These are phyloP conservation scores for Perizoma affinitatum DNA, from an alignment of 2,888 invertebrate genomes.

Conservation along the genomic window DNA sequence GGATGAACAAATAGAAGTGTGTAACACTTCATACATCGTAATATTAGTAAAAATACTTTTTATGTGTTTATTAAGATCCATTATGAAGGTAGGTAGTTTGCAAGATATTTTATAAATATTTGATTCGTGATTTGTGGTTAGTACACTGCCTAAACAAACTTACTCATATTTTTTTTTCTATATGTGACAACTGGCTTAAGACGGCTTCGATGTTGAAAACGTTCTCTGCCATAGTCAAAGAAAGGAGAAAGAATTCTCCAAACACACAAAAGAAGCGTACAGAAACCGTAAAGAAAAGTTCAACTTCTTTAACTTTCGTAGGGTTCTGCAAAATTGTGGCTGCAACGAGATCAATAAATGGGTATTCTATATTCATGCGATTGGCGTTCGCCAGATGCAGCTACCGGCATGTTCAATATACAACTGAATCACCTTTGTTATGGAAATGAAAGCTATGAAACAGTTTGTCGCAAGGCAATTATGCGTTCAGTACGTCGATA, in stretches of 20 bases:
- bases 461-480: too few relatives aligned
- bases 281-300: too few relatives aligned
- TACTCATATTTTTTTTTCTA: too few relatives aligned
- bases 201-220: too few relatives aligned
- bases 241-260: too few relatives aligned
- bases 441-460: background rate
- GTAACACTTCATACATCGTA: constrained; percentile 31
- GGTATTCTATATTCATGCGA: constrained; percentile 65
- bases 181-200: too few relatives aligned
- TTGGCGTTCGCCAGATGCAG: constrained; percentile 41
- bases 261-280: background rate
- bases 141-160: too few relatives aligned
- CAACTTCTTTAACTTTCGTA: background rate
- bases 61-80: background rate
- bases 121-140: too few relatives aligned
- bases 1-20: constrained; percentile 32
- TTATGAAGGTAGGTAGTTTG: too few relatives aligned
- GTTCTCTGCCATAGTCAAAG: too few relatives aligned
- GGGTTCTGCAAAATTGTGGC: constrained; percentile 25
- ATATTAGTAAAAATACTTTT: constrained; percentile 14
- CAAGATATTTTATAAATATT: too few relatives aligned
- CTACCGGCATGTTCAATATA: constrained; percentile 23
- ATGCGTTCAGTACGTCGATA: too few relatives aligned
- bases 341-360: constrained; percentile 58
- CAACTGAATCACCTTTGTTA: constrained; percentile 38